phyloP scores from a whole-genome alignment of 2,113 vertebrate species.

The Coreoperca whiteheadi region DNA sequence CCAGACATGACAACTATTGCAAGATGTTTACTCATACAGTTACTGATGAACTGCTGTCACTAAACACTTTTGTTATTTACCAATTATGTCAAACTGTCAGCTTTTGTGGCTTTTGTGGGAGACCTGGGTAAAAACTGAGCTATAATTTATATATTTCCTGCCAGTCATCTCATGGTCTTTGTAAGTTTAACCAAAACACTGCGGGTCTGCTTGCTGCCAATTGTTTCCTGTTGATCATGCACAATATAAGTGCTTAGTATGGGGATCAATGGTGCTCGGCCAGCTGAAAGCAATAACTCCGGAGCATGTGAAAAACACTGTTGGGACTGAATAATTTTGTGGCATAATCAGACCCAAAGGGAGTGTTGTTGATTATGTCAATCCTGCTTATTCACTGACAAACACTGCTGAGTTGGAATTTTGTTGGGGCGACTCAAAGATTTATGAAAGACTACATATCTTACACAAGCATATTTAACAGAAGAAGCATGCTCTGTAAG shows the following conservation, averaged over 20 bases:
- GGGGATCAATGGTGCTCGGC: slow-evolving; percentile 37
- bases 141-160: slow-evolving; percentile 52
- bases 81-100: slow-evolving; percentile 38
- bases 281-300: slow-evolving; percentile 65
- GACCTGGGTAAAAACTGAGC: slow-evolving; percentile 35
- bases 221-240: slow-evolving; percentile 54
- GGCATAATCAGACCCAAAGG: slow-evolving; percentile 44
- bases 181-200: slow-evolving; percentile 35
- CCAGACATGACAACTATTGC: slow-evolving; percentile 11
- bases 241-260: slow-evolving; percentile 23
- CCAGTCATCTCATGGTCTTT: slow-evolving; percentile 46
- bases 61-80: slow-evolving; percentile 43
- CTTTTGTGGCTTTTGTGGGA: slow-evolving; percentile 36
- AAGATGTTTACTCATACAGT: slow-evolving; percentile 38
- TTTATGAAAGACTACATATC: slow-evolving; percentile 46
- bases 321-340: slow-evolving; percentile 38
- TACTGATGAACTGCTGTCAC: slow-evolving; percentile 29
- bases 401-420: slow-evolving; percentile 61
- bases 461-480: slow-evolving; percentile 51
- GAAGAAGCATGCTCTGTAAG: slow-evolving; percentile 29
- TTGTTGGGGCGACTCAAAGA: slow-evolving; percentile 31
- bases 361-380: slow-evolving; percentile 63
- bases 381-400: slow-evolving; percentile 48
- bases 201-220: slow-evolving; percentile 13
- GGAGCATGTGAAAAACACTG: slow-evolving; percentile 43